These are phyloP conservation scores for Hoplodrina blanda DNA, from an alignment of 2,888 invertebrate genomes.

Conservation along the genomic window DNA sequence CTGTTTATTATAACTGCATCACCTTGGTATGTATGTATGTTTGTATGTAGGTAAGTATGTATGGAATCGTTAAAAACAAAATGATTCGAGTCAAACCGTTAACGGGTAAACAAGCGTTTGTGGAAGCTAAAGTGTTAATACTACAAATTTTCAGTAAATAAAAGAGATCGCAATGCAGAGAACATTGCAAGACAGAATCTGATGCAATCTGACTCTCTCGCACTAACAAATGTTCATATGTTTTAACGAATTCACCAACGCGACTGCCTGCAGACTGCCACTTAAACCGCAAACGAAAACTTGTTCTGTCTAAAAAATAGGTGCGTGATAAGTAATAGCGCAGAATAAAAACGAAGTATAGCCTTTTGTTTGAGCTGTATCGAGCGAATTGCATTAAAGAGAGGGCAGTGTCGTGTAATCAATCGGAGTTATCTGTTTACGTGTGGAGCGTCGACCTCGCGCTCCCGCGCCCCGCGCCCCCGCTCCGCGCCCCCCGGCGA, in stretches of 20 bases:
- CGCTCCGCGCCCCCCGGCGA: conserved; percentile 29
- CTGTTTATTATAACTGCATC: not conserved
- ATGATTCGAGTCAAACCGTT: not conserved
- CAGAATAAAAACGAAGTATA: conserved; percentile 45
- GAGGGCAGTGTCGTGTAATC: conserved; percentile 81
- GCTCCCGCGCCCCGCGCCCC: conserved; percentile 58
- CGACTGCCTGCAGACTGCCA: not conserved
- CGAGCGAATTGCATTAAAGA: conserved; percentile 62
- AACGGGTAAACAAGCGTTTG: not conserved
- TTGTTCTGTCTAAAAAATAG: conserved; percentile 14
- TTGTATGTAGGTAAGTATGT: too few species aligned
- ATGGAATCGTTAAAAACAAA: too few species aligned
- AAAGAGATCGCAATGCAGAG: not conserved
- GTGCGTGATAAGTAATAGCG: conserved; percentile 43
- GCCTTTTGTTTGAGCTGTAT: conserved; percentile 61
- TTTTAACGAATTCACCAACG: conserved; percentile 6
- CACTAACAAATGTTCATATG: conserved; percentile 10
- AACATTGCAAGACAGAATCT: not conserved
- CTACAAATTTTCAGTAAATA: not conserved
- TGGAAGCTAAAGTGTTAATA: not conserved
- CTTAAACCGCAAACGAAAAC: conserved; percentile 12
- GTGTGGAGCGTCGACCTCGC: conserved; percentile 80
- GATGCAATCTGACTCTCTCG: not conserved
- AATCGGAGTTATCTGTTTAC: conserved; percentile 85
- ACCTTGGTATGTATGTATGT: not conserved